A percentile compares a stretch with the other conserved stretches of the same genome.
Evolutionary conservation across 2,113 vertebrate genomes (phyloP).

Genomic region (Myodes glareolus): DNA sequence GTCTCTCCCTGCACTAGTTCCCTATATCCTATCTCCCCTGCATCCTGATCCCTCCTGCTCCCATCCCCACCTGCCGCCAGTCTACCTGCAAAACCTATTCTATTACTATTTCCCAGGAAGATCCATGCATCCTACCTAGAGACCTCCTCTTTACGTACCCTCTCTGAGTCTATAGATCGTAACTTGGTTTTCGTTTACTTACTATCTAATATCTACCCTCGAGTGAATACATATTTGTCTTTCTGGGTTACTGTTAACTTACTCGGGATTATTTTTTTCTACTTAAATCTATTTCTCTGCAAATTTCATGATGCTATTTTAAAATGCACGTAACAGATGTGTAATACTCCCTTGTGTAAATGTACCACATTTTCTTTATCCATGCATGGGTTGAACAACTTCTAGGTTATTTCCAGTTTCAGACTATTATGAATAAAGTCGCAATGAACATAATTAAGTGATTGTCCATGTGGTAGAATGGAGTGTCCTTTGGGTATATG

Average conservation of each 20-base stretch:
- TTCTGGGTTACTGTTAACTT: neutral
- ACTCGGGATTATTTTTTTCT: neutral
- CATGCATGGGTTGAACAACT: neutral
- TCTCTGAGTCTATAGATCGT: neutral
- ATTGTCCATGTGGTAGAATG: neutral
- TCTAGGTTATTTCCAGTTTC: neutral
- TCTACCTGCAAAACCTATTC: neutral
- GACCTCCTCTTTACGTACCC: neutral
- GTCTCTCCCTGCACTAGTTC: neutral
- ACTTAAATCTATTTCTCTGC: neutral
- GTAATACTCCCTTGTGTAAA: neutral
- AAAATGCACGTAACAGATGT: neutral
- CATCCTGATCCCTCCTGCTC: neutral
- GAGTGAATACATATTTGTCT: neutral
- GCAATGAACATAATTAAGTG: neutral
- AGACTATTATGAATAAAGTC: neutral
- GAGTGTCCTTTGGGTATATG: neutral
- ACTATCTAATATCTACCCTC: neutral
- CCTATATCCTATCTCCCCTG: neutral
- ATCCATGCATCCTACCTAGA: neutral
- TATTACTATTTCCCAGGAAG: neutral
- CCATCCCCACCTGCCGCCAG: neutral
- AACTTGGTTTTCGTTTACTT: neutral
- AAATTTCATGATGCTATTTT: neutral
- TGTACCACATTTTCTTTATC: neutral